phyloP scores from a whole-genome alignment of 1,140 invertebrate genomes.

The Heliconius eleuchia region DNA sequence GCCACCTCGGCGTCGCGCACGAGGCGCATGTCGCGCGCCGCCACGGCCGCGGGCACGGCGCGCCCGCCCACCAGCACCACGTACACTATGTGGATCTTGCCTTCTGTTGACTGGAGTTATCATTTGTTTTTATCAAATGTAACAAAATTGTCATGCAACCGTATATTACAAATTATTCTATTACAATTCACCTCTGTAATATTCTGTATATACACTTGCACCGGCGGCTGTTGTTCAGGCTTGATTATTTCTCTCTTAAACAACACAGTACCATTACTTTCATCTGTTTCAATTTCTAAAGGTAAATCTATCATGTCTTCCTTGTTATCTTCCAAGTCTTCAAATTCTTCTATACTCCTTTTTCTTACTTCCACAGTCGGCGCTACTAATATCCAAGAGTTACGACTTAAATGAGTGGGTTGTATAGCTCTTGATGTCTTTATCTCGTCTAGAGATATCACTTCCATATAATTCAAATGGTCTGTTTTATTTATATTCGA shows the following conservation, averaged over 20 bases:
- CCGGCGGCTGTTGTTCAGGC: conserved; percentile 75
- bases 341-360: conserved; percentile 51
- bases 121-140: not conserved
- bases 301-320: conserved; percentile 68
- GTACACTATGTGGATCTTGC: conserved; percentile 85
- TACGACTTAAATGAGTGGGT: conserved; percentile 28
- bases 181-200: conserved; percentile 72
- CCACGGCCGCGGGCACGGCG: conserved; percentile 88
- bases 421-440: conserved; percentile 24
- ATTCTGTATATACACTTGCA: conserved; percentile 79
- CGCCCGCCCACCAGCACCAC: conserved; percentile 89
- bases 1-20: conserved; percentile 88
- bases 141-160: too few species aligned
- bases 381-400: conserved; percentile 67
- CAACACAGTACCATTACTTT: conserved; percentile 60
- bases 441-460: conserved; percentile 46
- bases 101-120: conserved; percentile 56
- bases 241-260: conserved; percentile 77
- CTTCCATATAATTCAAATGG: conserved; percentile 39
- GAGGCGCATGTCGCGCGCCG: conserved; percentile 89
- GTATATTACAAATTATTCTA: not conserved
- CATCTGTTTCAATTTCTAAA: conserved; percentile 55
- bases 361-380: conserved; percentile 62
- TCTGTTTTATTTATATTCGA: conserved; percentile 14
- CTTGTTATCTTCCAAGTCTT: conserved; percentile 47